Conservation (phyloP, 2,797 vertebrate genomes). For the Cynodonichthys magdalenae region DNA sequence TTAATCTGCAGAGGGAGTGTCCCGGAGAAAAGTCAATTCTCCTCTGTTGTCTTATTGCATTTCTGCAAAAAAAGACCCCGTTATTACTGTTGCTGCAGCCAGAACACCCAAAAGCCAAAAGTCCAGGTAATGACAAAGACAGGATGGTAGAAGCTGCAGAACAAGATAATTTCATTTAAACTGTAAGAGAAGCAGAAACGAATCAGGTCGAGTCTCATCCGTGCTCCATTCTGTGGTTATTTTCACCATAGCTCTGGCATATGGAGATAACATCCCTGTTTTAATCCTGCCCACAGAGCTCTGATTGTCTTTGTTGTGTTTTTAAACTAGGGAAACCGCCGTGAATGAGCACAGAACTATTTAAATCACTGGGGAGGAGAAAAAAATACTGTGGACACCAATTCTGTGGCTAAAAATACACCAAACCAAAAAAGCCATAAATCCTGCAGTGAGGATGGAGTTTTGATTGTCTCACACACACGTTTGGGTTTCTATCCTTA, state of each 20-base stretch:
- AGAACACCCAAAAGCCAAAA: slow-evolving; percentile 3
- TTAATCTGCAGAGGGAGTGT: slow-evolving; percentile 53
- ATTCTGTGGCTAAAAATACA: slow-evolving; percentile 15
- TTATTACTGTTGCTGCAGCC: slow-evolving; percentile 28
- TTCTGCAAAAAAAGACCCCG: slow-evolving; percentile 37
- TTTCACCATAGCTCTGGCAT: slow-evolving; percentile 27
- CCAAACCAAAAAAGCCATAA: slow-evolving; percentile 4
- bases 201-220: slow-evolving; percentile 24
- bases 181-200: neutral
- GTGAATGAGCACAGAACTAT: slow-evolving; percentile 6
- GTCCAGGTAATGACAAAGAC: slow-evolving; percentile 7
- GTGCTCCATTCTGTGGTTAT: slow-evolving; percentile 22
- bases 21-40: slow-evolving; percentile 48
- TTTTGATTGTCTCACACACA: neutral
- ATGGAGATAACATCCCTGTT: slow-evolving; percentile 39
- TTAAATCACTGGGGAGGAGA: neutral
- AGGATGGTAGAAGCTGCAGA: neutral
- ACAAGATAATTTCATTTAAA: neutral
- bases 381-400: neutral
- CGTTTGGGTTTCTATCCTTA: no score
- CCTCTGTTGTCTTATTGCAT: slow-evolving; percentile 27
- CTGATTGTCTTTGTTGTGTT: slow-evolving; percentile 25
- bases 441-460: slow-evolving; percentile 4
- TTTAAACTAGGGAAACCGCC: neutral
- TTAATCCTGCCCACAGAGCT: slow-evolving; percentile 38